These are phyloP conservation scores for Acyrthosiphon pisum DNA, from an alignment of 1,140 invertebrate species.

Conservation along the genomic window DNA sequence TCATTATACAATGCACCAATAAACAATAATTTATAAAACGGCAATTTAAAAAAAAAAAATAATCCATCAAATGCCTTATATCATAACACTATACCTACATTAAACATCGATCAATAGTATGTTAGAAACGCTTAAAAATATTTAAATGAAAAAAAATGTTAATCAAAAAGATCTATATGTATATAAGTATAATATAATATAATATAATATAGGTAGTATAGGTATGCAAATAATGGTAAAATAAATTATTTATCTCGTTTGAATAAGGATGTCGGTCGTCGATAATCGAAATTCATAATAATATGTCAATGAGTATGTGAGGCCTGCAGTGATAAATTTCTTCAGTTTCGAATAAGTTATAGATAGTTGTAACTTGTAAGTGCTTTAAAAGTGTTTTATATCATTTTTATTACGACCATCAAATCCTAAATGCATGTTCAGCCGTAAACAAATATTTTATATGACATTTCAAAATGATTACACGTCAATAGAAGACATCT, in stretches of 20 bases:
- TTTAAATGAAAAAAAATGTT: background rate
- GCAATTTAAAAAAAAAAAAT: background rate
- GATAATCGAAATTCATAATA: background rate
- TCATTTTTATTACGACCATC: background rate
- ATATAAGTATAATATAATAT: too few species aligned
- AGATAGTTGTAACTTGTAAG: background rate
- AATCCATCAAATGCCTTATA: background rate
- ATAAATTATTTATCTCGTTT: background rate
- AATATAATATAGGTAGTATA: too few species aligned
- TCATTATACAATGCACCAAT: background rate
- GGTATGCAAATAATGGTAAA: background rate
- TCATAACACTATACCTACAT: background rate
- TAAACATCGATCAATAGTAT: background rate
- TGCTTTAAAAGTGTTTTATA: conserved; percentile 14
- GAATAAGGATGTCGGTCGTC: background rate
- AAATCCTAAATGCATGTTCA: background rate
- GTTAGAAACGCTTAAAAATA: background rate
- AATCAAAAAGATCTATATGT: background rate
- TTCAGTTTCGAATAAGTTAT: background rate
- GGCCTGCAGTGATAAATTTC: conserved; percentile 6
- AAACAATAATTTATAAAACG: background rate
- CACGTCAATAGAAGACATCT: background rate
- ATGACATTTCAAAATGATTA: background rate
- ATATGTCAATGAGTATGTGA: background rate
- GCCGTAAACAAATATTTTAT: background rate